phyloP scores from a whole-genome alignment of 2,888 invertebrate genomes.

The Choristoneura rosaceana region DNA sequence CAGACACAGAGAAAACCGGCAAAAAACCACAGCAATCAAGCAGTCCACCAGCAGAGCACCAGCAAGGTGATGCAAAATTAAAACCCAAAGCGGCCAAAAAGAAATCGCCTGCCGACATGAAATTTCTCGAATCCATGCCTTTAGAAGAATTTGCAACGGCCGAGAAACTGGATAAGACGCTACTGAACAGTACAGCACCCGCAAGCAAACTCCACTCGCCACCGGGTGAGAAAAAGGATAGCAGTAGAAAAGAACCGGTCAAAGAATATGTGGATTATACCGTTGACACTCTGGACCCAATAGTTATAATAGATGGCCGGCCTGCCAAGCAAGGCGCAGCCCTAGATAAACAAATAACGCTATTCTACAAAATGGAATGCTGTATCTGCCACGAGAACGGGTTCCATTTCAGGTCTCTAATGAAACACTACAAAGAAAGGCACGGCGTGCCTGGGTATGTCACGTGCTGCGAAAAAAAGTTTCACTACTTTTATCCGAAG shows the following conservation, averaged over 20 bases:
- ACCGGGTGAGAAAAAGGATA: conserved; percentile 43
- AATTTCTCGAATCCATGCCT: conserved; percentile 75
- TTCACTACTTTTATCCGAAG: conserved; percentile 80
- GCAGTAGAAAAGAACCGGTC: conserved; percentile 47
- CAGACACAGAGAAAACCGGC: conserved; percentile 43
- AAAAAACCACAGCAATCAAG: conserved; percentile 48
- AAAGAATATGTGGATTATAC: conserved; percentile 51
- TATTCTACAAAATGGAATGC: conserved; percentile 82
- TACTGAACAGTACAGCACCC: conserved; percentile 57
- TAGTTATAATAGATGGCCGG: conserved; percentile 73
- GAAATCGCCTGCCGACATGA: conserved; percentile 67
- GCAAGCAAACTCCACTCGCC: conserved; percentile 45
- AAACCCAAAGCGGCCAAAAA: conserved; percentile 59
- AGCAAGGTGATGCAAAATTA: conserved; percentile 68
- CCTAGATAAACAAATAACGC: conserved; percentile 75
- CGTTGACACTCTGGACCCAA: conserved; percentile 64
- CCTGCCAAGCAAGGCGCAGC: conserved; percentile 76
- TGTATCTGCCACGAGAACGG: conserved; percentile 77
- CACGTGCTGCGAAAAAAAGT: conserved; percentile 79
- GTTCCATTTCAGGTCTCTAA: conserved; percentile 76
- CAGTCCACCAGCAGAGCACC: conserved; percentile 58
- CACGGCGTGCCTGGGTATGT: conserved; percentile 82
- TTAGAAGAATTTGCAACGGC: conserved; percentile 74
- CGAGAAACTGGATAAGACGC: conserved; percentile 69
- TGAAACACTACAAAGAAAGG: conserved; percentile 80